Evolutionary conservation across 2,797 vertebrate species (phyloP).

Genomic region (Momotus momota): DNA sequence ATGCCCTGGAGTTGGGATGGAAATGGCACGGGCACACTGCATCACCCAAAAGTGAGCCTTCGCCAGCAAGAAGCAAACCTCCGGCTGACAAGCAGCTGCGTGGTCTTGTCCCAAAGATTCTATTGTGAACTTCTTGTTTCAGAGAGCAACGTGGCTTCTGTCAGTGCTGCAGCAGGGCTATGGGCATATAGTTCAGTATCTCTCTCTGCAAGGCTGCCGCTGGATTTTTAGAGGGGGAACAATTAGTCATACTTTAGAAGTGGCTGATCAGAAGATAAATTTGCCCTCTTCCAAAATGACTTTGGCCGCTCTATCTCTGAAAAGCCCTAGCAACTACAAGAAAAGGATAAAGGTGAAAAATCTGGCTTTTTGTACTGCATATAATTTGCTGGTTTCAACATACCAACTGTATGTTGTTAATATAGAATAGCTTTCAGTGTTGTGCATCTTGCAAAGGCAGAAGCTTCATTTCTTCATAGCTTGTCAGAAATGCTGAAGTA

Average conservation of each 20-base stretch:
- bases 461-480: not conserved
- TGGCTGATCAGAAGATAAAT: not conserved
- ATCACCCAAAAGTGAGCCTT: not conserved
- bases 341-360: not conserved
- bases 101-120: not conserved
- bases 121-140: not conserved
- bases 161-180: not conserved
- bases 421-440: not conserved
- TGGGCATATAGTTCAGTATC: not conserved
- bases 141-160: not conserved
- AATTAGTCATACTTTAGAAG: not conserved
- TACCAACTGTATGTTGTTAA: not conserved
- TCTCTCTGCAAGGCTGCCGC: not conserved
- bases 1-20: not conserved
- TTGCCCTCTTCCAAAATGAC: not conserved
- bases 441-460: not conserved
- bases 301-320: not conserved
- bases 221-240: not conserved
- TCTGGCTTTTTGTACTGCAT: not conserved
- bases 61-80: rapidly evolving
- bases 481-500: not conserved
- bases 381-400: not conserved
- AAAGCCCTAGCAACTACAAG: not conserved
- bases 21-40: rapidly evolving
- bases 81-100: not conserved